Evolutionary conservation across 2,797 vertebrate species (phyloP).

Genomic region (Syncerus caffer): DNA sequence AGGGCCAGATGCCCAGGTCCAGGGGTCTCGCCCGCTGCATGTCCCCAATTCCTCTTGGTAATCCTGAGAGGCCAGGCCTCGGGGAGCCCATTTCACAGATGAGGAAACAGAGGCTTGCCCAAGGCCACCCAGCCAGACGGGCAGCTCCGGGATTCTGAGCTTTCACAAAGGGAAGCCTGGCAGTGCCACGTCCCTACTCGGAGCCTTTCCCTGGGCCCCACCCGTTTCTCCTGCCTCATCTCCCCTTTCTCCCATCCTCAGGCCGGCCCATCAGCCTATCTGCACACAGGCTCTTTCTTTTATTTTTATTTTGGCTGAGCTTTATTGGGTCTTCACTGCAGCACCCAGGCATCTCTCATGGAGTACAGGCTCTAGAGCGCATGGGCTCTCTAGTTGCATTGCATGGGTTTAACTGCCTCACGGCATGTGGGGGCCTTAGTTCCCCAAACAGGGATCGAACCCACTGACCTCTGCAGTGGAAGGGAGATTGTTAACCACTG

Average conservation of each 20-base stretch:
- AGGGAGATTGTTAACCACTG: neutral
- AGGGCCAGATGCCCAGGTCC: accelerated
- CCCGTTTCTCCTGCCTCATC: neutral
- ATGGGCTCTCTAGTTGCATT: neutral
- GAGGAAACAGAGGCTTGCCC: neutral
- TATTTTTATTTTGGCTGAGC: neutral
- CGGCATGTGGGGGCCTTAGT: neutral
- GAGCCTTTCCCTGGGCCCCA: neutral
- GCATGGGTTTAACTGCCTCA: neutral
- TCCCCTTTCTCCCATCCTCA: neutral
- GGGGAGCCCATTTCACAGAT: neutral
- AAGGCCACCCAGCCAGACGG: neutral
- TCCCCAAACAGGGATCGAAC: neutral
- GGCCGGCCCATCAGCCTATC: neutral
- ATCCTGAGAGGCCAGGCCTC: neutral
- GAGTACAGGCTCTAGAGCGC: neutral
- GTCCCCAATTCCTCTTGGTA: accelerated
- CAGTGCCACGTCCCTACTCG: accelerated
- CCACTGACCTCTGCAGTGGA: accelerated
- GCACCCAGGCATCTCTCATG: accelerated
- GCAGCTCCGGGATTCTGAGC: neutral
- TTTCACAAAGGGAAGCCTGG: neutral
- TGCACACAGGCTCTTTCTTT: neutral
- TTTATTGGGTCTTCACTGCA: accelerated
- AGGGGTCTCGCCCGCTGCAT: accelerated